Percentiles rank a stretch among this genome's conserved stretches.
Evolutionary conservation across 2,797 vertebrate genomes (phyloP).

Genomic region (Helicolenus hilgendorfi): DNA sequence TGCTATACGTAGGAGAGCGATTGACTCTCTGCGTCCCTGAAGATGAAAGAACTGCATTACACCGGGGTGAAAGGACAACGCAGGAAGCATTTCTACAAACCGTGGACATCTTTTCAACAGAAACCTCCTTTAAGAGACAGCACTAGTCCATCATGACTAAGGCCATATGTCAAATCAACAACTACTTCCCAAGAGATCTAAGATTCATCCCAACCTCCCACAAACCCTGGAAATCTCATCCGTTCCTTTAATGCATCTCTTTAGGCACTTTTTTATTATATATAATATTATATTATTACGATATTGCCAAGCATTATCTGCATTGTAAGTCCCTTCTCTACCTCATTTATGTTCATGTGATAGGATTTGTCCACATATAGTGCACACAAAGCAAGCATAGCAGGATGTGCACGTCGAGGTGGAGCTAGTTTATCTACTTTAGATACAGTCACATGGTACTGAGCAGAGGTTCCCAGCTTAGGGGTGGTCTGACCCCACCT

Average conservation of each 20-base stretch:
- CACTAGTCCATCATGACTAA: conserved; percentile 35
- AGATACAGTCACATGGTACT: no score
- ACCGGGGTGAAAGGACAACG: not conserved
- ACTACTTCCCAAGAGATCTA: not conserved
- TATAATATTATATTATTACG: not conserved
- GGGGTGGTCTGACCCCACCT: not conserved
- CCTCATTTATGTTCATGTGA: not conserved
- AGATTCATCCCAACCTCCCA: conserved; percentile 33
- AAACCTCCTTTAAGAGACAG: conserved; percentile 36
- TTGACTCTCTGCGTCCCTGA: conserved; percentile 24
- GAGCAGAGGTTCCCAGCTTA: no score
- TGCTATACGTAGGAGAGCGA: not conserved
- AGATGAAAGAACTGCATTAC: conserved; percentile 25
- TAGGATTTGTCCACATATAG: not conserved
- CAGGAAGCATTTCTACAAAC: not conserved
- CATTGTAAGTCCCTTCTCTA: not conserved
- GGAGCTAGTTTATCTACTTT: no score
- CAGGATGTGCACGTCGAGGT: no score
- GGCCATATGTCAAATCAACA: conserved; percentile 47
- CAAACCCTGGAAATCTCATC: conserved; percentile 22
- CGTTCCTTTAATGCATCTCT: not conserved
- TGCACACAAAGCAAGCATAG: not conserved
- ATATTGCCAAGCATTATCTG: not conserved
- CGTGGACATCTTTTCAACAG: conserved; percentile 32
- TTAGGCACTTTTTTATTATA: not conserved